Evolutionary conservation across 2,888 invertebrate species (phyloP).

Genomic region (Chrysodeixis includens): DNA sequence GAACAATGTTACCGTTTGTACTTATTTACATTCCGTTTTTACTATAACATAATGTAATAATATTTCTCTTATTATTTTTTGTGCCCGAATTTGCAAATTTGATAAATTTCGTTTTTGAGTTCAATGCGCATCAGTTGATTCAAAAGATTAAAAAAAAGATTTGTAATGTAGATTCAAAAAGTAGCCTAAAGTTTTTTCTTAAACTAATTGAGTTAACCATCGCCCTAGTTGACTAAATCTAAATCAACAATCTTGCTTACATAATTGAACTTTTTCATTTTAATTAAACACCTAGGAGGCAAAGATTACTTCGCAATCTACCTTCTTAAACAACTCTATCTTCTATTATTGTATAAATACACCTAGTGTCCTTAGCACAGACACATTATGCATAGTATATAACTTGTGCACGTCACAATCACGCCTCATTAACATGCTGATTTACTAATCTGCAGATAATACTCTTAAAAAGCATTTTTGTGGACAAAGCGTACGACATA

Average conservation of each 20-base stretch:
- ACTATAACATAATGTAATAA: slow-evolving; percentile 28
- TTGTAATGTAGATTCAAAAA: not conserved
- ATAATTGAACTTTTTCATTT: no score
- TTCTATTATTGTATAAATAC: not conserved
- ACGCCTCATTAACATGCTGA: not conserved
- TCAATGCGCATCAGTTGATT: not conserved
- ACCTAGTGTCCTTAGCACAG: not conserved
- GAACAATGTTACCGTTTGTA: slow-evolving; percentile 83
- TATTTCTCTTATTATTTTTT: slow-evolving; percentile 27
- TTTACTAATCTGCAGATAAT: no score
- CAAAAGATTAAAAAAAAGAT: not conserved
- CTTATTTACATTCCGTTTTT: slow-evolving; percentile 63
- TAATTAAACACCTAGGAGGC: not conserved
- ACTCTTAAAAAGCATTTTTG: no score
- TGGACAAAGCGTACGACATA: no score
- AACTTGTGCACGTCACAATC: not conserved
- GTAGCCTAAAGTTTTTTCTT: no score
- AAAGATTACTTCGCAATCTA: no score
- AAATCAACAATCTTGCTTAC: not conserved
- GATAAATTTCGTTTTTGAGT: not conserved
- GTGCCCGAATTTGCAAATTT: not conserved
- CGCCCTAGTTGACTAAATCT: not conserved
- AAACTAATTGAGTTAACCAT: no score
- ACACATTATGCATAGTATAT: not conserved
- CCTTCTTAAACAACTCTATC: not conserved